Evolutionary conservation across 2,797 vertebrate species (phyloP), one percentile per base, ranked within the genome.

Genomic region (Bovichtus diacanthus): DNA sequence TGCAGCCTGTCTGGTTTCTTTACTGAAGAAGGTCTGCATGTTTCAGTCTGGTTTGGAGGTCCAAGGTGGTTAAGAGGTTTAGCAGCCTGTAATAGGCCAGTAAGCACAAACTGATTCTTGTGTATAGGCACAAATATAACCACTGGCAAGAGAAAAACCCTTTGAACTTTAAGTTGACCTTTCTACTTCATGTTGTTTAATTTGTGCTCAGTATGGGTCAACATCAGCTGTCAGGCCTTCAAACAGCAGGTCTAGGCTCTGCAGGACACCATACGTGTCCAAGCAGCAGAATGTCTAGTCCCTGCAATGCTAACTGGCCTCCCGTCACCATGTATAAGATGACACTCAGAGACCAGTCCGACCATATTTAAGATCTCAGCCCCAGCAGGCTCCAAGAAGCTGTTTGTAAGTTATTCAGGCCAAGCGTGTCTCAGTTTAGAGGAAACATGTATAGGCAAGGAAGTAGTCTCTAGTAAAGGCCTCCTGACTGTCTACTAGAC

Each of bases 321-420:
- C 49, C 56, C 2, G 34, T n/a, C 23, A 21, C 16, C 27, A 1
- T 6, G 34, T 50, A 65, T 72, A 50, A 50, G 61, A 74, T 60
- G 74, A 74, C 64, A 76, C 46, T 50, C 4, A 10, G 29, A 10
- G 51, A 67, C 31, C 60, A 15, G 43, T 31, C 46, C 38, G 71
- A 71, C 43, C 43, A 5, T 63, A 62, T 81, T 23, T 66, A 49
- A 79, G 31, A 63, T 44, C 60, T 59, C 59, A 59, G 61, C 43
- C 25, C 15, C 34, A 12, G 72, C 60, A 2, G 5, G 41, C 59
- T 41, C 44, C n/a, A 29, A 31, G 5, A 0, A 68, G 50, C 34
- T 7, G 55, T 7, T 51, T 36, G 49, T 23, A 21, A 31, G 50
- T 23, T 65, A 68, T 56, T 67, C 70, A 31, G 53, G 66, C 49